Evolutionary conservation across 1,140 invertebrate species (phyloP), one percentile per base, ranked within the genome.

Genomic region (Pissodes strobi): DNA sequence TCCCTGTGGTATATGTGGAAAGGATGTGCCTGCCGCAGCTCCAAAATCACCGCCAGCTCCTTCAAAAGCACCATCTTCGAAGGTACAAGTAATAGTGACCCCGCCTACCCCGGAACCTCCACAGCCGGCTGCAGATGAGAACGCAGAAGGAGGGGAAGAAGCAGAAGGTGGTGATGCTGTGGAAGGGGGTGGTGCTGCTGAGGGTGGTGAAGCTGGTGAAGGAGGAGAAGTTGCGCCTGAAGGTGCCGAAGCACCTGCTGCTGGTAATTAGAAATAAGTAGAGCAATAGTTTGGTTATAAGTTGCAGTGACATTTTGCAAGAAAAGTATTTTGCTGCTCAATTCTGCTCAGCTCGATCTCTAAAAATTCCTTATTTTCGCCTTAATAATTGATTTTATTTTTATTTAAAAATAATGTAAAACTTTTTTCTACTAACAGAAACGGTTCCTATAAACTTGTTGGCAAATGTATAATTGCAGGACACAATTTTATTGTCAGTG

Each of bases 1-100:
- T n/a, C 43, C 43, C 3, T 59, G 57, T 13, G 57, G 57, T 21
- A 38, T 59, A 1, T 59, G 57, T 22, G 19, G 23, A 19, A 13
- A 21, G 9, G 27, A 27, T 13, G 18, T 12, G 6, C n/a, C n/a
- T n/a, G 18, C 13, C 3, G 22, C 17, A 34, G 0, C 51, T 8
- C 2, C 23, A 25, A 27, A 30, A n/a, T n/a, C n/a, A n/a, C n/a
- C n/a, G n/a, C n/a, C n/a, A n/a, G n/a, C n/a, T n/a, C n/a, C n/a
- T n/a, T n/a, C n/a, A 13, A 30, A 25, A 30, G 49, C 13, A 15
- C 39, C 39, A 43, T 46, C 43, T 46, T 18, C 43, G 9, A 18
- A 21, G 4, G 10, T 13, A 21, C 6, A 6, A 46, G 18, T 46
- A 4, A 1, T 19, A 5, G n/a, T 9, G 18, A 1, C 5, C 5